Percentiles rank a stretch among this genome's conserved stretches.
Conservation (phyloP, 2,888 invertebrate species). For the Lasioglossum villosulum region DNA sequence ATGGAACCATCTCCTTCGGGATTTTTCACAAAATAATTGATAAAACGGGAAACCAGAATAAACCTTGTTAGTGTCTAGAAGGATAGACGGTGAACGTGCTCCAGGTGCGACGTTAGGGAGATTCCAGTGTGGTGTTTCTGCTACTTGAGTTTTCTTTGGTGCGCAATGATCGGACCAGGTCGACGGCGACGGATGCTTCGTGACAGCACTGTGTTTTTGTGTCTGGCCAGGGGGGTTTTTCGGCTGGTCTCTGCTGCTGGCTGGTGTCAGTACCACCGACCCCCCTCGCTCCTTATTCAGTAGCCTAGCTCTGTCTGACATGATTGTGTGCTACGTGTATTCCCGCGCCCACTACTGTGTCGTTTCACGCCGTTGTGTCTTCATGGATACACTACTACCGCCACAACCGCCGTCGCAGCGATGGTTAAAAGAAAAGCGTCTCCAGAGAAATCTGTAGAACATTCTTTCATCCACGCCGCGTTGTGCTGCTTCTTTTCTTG, state of each 20-base stretch:
- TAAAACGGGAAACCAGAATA: background rate
- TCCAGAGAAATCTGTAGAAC: background rate
- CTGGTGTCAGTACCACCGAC: slow-evolving; percentile 55
- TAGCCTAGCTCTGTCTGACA: slow-evolving; percentile 80
- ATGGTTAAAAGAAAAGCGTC: slow-evolving; percentile 16
- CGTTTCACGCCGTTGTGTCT: slow-evolving; percentile 26
- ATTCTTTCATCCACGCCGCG: background rate
- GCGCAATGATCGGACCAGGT: background rate
- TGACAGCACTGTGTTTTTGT: slow-evolving; percentile 80
- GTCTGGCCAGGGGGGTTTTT: slow-evolving; percentile 72
- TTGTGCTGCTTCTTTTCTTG: slow-evolving; percentile 40
- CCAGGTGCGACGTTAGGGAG: background rate
- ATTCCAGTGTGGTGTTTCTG: background rate
- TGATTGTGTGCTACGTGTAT: slow-evolving; percentile 81
- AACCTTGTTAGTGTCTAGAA: background rate
- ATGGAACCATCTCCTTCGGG: background rate
- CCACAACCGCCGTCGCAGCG: background rate
- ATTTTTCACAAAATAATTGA: background rate
- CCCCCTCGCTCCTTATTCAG: slow-evolving; percentile 76
- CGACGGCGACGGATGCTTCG: slow-evolving; percentile 70
- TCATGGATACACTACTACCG: slow-evolving; percentile 18
- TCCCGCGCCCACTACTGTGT: slow-evolving; percentile 33
- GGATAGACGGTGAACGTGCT: background rate
- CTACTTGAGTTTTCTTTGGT: background rate
- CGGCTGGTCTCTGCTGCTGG: background rate